These are phyloP conservation scores for Siderastrea siderea DNA, from an alignment of 92 coral and sea anemone genomes.

Conservation along the genomic window DNA sequence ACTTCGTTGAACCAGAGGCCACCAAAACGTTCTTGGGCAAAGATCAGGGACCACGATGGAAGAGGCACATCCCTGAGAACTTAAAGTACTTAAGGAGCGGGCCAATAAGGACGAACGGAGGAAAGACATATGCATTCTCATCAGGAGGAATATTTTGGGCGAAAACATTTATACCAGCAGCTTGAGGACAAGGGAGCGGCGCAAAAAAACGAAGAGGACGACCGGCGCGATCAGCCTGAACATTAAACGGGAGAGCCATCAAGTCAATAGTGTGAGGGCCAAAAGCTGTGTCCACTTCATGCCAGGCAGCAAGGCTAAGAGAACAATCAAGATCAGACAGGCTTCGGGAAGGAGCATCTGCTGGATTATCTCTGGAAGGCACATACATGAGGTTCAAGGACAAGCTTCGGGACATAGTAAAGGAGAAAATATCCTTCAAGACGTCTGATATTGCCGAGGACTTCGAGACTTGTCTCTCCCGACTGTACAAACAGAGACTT, in stretches of 20 bases:
- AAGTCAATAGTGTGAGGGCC: constrained; percentile 75
- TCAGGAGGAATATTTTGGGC: constrained; percentile 42
- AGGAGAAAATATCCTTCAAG: constrained; percentile 13
- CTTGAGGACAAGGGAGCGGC: constrained; percentile 29
- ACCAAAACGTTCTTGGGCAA: constrained; percentile 54
- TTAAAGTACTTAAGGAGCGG: constrained; percentile 51
- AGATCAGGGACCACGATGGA: constrained; percentile 67
- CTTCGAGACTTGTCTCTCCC: constrained; percentile 31
- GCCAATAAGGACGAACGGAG: constrained; percentile 60
- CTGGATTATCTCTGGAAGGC: constrained; percentile 53
- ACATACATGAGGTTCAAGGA: constrained; percentile 21
- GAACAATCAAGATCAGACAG: constrained; percentile 71
- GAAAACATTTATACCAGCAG: constrained; percentile 60
- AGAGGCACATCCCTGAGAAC: constrained; percentile 28
- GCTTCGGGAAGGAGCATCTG: constrained; percentile 61
- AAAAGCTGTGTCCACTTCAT: constrained; percentile 48
- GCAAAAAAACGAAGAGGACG: constrained; percentile 60
- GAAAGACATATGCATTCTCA: constrained; percentile 64
- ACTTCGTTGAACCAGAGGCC: constrained; percentile 53
- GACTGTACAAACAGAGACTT: constrained; percentile 5
- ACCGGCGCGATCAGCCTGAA: constrained; percentile 40
- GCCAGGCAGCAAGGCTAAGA: constrained; percentile 49
- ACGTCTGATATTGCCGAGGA: constrained; percentile 4
- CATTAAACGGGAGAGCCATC: constrained; percentile 71
- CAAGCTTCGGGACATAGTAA: constrained; percentile 8